phyloP scores from a whole-genome alignment of 2,888 invertebrate genomes.

The Pristionchus maxplancki region DNA sequence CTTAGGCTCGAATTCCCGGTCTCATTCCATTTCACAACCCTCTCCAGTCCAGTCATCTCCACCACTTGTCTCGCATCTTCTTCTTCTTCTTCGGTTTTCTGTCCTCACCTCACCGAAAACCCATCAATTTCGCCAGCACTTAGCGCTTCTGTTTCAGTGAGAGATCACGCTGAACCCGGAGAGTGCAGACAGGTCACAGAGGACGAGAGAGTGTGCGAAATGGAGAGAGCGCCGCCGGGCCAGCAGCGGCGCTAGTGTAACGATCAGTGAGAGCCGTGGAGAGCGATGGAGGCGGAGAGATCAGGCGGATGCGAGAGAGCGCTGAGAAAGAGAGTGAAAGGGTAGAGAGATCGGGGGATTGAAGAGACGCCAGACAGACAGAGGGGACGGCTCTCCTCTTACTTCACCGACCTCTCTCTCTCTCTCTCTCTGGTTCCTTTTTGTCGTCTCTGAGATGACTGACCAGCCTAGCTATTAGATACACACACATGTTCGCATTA shows the following conservation, averaged over 20 bases:
- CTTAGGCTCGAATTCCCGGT: neutral
- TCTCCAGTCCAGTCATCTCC: slow-evolving; percentile 14
- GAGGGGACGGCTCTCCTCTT: slow-evolving; percentile 33
- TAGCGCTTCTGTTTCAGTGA: slow-evolving; percentile 21
- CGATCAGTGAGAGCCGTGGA: neutral
- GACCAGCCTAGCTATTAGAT: slow-evolving; percentile 21
- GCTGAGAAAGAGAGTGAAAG: neutral
- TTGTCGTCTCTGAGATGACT: slow-evolving; percentile 30
- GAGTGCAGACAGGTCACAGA: slow-evolving; percentile 32
- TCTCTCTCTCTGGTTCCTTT: slow-evolving; percentile 27
- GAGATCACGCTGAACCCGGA: neutral
- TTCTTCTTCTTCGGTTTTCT: slow-evolving; percentile 28
- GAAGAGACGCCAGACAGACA: neutral
- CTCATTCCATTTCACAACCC: neutral
- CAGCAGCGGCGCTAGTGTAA: neutral
- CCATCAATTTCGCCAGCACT: slow-evolving; percentile 39
- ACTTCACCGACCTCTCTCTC: slow-evolving; percentile 10
- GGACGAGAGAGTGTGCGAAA: neutral
- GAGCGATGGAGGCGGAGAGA: neutral
- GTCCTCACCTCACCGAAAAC: slow-evolving; percentile 40
- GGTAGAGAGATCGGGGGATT: neutral
- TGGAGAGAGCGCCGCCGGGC: neutral
- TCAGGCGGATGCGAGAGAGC: neutral
- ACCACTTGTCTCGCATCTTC: neutral
- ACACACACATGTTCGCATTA: neutral